Percentiles rank a stretch among this genome's conserved stretches.
Evolutionary conservation across 1,140 invertebrate genomes (phyloP).

Genomic region (Aricia agestis): DNA sequence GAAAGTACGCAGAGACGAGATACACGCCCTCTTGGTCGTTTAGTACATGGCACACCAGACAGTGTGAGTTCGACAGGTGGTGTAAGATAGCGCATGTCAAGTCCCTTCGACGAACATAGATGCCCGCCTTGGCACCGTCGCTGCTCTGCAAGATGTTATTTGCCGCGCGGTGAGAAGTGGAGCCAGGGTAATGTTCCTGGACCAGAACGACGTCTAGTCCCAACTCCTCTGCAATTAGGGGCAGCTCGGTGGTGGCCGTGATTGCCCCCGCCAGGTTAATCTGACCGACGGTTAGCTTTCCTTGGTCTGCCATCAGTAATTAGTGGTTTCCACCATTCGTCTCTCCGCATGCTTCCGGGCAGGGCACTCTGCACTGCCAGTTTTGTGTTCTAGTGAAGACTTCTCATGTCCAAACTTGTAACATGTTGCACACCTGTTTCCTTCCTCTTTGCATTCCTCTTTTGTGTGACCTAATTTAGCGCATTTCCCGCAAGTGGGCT

Average conservation of each 20-base stretch:
- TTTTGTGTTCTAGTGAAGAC: slow-evolving; percentile 20
- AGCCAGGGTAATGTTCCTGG: slow-evolving; percentile 19
- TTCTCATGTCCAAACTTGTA: slow-evolving; percentile 13
- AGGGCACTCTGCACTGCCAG: slow-evolving; percentile 25
- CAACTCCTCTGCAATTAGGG: background rate
- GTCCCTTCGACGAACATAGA: background rate
- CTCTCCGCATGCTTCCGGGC: slow-evolving; percentile 15
- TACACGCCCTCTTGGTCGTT: background rate
- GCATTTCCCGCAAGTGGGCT: slow-evolving; percentile 26
- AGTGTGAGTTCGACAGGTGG: slow-evolving; percentile 20
- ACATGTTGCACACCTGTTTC: slow-evolving; percentile 29
- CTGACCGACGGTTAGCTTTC: slow-evolving; percentile 14
- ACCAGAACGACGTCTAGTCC: slow-evolving; percentile 19
- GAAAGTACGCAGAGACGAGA: slow-evolving; percentile 28
- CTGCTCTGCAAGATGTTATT: background rate
- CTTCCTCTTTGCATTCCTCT: slow-evolving; percentile 20
- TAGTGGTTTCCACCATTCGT: background rate
- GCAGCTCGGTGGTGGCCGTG: slow-evolving; percentile 16
- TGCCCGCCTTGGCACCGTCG: background rate
- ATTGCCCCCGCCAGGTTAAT: slow-evolving; percentile 19
- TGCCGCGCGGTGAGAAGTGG: background rate
- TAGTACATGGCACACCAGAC: slow-evolving; percentile 1
- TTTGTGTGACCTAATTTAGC: slow-evolving; percentile 26
- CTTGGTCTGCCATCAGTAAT: slow-evolving; percentile 14
- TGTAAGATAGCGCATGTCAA: background rate